Conservation (phyloP, 2,888 invertebrate species). For the Strigamia maritima region DNA sequence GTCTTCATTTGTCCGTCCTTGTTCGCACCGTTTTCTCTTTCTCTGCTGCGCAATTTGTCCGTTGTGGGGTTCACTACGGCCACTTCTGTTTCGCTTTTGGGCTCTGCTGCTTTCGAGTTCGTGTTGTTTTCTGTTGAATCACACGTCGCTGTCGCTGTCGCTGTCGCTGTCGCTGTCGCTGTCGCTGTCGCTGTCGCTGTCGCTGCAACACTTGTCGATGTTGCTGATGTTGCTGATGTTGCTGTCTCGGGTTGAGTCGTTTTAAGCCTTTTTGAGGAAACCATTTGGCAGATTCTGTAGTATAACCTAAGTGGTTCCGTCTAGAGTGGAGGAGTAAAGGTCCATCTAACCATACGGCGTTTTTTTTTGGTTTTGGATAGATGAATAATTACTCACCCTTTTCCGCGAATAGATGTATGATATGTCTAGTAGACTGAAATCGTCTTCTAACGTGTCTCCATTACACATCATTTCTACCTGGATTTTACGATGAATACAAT, state of each 20-base stretch:
- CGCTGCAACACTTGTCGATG: neutral
- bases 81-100: neutral
- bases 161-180: neutral
- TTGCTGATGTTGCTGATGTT: neutral
- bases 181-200: neutral
- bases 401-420: constrained; percentile 54
- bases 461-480: constrained; percentile 52
- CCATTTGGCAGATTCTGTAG: neutral
- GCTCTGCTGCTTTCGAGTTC: neutral
- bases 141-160: neutral
- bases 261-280: neutral
- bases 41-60: neutral
- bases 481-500: neutral
- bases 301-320: neutral
- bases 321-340: neutral
- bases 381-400: constrained; percentile 47
- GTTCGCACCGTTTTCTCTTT: neutral
- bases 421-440: constrained; percentile 52
- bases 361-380: neutral
- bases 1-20: neutral
- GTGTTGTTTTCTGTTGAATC: neutral
- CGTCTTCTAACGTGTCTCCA: constrained; percentile 50
- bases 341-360: no score
- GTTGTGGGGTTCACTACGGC: neutral
- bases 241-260: neutral